A percentile compares a stretch with the other conserved stretches of the same genome.
Conservation (phyloP, 37 sponge, comb jelly and placozoan species). For the Beroe ovata region DNA sequence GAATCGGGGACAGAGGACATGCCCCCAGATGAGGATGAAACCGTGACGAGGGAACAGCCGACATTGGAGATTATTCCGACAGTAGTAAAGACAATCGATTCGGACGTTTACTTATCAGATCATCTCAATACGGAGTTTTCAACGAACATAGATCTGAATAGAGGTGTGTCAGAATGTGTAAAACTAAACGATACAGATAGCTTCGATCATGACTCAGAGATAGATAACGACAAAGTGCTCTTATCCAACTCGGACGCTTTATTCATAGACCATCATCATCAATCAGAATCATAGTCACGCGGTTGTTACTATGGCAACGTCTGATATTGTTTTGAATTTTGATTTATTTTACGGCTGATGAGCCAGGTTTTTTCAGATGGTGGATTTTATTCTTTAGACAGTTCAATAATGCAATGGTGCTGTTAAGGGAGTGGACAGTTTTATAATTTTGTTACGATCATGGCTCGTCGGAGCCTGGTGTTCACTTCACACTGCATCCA, state of each 20-base stretch:
- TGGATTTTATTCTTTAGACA: neutral
- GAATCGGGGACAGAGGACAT: constrained; percentile 8
- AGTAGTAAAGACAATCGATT: neutral
- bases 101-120: constrained; percentile 35
- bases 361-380: neutral
- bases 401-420: neutral
- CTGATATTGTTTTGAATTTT: neutral
- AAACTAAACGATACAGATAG: neutral
- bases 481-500: no score
- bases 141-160: neutral
- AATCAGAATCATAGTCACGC: constrained; percentile 34
- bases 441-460: neutral
- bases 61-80: neutral
- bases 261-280: constrained; percentile 12
- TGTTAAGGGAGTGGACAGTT: neutral
- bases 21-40: neutral
- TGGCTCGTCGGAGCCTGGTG: no score
- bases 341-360: neutral
- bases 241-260: constrained; percentile 10
- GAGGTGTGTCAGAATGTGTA: neutral
- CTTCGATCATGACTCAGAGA: neutral
- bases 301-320: neutral
- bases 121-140: constrained; percentile 5
- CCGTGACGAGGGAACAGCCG: neutral
- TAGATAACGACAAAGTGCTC: constrained; percentile 5